Base-by-base conservation (phyloP, 2,888 invertebrate species). In the Rhamnusium bicolor region DNA sequence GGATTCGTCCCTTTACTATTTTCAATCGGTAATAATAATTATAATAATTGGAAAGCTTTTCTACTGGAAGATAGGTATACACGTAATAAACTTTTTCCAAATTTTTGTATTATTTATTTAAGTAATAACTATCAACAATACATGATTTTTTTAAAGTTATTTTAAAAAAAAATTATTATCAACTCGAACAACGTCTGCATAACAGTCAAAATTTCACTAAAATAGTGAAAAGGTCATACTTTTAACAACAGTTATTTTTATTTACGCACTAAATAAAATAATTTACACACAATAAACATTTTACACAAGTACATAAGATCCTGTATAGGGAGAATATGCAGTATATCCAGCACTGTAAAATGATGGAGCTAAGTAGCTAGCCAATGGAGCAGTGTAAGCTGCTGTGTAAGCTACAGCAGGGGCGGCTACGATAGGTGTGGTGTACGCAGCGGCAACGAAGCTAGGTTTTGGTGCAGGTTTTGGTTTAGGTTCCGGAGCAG, bases 401-500 rank as follows among this genome's bases (percentile, higher is more conserved):
- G 71, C 67, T 7, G 73, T 56, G 27, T 73, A 70, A 16, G 74
- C 63, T 53, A 51, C 71, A 56, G 47, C 27, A 24, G 73, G 69
- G 19, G 67, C 74, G 40, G 69, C 53, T 10, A 65, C 29, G n/a
- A 65, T 24, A 6, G 73, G 63, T 16, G 72, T 65, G 21, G 75
- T 71, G 54, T 74, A 72, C 1, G 77, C 77, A 19, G 74, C 68
- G 24, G 74, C 68, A 21, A 69, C 27, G 12, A 70, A 14, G 21
- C 69, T 61, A n/a, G 73, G 63, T 54, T 69, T 56, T 16, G 63
- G 29, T 3, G 67, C 46, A 51, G 71, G 47, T 60, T 71, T 71
- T 10, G 77, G 58, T 29, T 66, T 58, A 19, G 77, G 71, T 62
- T 62, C 72, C n/a, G 72, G 72, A 21, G 71, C 75, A 6, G 77